Base-by-base conservation (phyloP, 2,888 invertebrate genomes). In the Prosopocoilus inquinatus region DNA sequence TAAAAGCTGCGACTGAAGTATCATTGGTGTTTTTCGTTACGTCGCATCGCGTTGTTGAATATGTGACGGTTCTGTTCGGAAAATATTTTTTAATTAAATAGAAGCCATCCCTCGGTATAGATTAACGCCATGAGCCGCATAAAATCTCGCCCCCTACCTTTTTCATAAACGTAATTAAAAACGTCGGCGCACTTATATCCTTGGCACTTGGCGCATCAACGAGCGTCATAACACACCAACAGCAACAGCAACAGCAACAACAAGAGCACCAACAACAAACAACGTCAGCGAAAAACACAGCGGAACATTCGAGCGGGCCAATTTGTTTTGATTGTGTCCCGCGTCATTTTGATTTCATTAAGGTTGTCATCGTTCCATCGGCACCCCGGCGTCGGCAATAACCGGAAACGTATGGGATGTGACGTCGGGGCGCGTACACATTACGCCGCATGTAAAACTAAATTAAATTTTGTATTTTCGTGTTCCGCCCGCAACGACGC, bases 281-380 rank as follows among this genome's bases (percentile, higher is more conserved):
- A 41, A 9, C 50, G 44, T 50, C 50, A n/a, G n/a, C n/a, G n/a
- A n/a, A n/a, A n/a, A n/a, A n/a, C 34, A 50, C 44, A 59, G 39
- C 52, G 66, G 70, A 70, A 62, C 65, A 64, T 60, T 64, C 64
- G 60, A 64, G 60, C 65, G 62, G 57, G 63, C 68, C 72, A 73
- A 72, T 73, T 72, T 72, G 70, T 74, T 73, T 73, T 72, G 72
- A 73, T 73, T 71, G 71, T 70, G 66, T 67, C 67, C 69, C 65
- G 70, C 64, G 70, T 66, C 71, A 73, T 73, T 75, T 73, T 74
- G 73, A 74, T 74, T 74, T 74, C 73, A 74, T 74, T 73, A 72
- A 72, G 73, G 70, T 71, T 70, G 72, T 71, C 71, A 70, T 72
- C 70, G 66, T 65, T 34, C 48, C 48, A 50, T 55, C 50, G 55